Evolutionary conservation across 2,113 vertebrate species (phyloP).

Genomic region (Catharus bicknelli): DNA sequence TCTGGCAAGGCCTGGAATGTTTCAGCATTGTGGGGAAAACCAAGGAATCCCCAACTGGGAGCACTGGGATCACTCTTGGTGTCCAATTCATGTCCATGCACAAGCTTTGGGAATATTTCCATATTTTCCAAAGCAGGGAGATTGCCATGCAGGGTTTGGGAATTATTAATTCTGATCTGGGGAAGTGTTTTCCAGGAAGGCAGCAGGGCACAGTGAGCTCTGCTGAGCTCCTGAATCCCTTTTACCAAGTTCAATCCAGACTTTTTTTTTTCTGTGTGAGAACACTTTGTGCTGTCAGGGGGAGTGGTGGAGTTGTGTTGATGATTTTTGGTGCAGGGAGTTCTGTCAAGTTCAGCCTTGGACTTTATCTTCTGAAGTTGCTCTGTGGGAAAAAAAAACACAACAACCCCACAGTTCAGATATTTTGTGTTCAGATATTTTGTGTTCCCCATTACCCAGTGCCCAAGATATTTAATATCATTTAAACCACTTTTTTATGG

Average conservation of each 20-base stretch:
- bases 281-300: background rate
- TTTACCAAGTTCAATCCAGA: background rate
- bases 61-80: accelerated
- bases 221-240: background rate
- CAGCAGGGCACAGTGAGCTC: too few species aligned
- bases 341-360: background rate
- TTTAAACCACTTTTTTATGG: background rate
- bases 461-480: background rate
- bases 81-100: background rate
- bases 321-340: background rate
- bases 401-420: too few species aligned
- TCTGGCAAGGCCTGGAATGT: background rate
- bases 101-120: background rate
- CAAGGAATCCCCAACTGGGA: background rate
- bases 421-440: background rate
- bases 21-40: background rate
- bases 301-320: background rate
- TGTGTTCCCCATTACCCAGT: background rate
- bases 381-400: background rate
- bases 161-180: accelerated
- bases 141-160: background rate
- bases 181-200: background rate
- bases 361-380: too few species aligned
- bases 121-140: background rate
- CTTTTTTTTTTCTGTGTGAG: accelerated